Evolutionary conservation across 2,113 vertebrate species (phyloP), one percentile per base, ranked within the genome.

Genomic region (Corythornis madagascariensis): DNA sequence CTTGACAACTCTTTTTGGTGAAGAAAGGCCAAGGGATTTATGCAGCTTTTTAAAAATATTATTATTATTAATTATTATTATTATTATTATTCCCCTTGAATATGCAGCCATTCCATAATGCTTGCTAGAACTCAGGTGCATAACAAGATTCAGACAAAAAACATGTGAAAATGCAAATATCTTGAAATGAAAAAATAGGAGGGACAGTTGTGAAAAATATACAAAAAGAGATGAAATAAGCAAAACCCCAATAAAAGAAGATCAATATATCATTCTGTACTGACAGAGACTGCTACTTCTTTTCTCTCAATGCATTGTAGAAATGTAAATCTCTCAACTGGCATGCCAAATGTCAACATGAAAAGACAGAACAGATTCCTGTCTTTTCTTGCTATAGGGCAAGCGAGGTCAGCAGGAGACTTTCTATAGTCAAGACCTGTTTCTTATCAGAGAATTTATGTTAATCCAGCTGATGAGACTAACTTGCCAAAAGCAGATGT

Each of bases 1-100:
- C 28, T 53, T 33, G 15, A 43, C 2, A 70, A n/a, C 4, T 1
- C 2, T 15, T 67, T 70, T n/a, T 0, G 0, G 3, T 29, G 26
- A 66, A 57, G 16, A 73, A 84, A 5, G 11, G 22, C 1, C 19
- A 40, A 19, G 9, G 73, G 22, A 81, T 33, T 18, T 26, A 86
- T 16, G 38, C 38, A 38, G 38, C 10, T 38, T 38, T 38, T 38
- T 38, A 10, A 38, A 38, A 35, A 35, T 35, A 38, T 38, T 38
- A 38, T 10, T 38, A 9, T 38, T 38, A 38, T 38, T 38, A 38
- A 38, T 38, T 38, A 38, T 38, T 38, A 38, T 38, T 38, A 38
- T 38, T 38, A 38, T 38, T 38, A 38, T 40, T 79, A 60, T 63
- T 45, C 21, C 3, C 43, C 26, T 26, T 8, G 18, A 73, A 52